phyloP scores from a whole-genome alignment of 2,113 vertebrate species.

The Megaleporinus macrocephalus region DNA sequence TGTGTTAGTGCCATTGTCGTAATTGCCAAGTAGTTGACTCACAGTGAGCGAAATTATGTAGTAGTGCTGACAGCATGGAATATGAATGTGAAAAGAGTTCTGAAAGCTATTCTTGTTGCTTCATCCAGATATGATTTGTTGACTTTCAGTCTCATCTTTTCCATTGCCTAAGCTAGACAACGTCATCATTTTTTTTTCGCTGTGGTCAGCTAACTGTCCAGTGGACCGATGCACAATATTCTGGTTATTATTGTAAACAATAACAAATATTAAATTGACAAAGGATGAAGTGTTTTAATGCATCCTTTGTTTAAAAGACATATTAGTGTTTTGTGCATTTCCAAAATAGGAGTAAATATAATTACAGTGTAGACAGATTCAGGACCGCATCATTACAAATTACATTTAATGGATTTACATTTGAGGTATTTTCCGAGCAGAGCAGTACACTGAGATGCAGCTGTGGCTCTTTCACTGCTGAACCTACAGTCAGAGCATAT shows the following conservation, averaged over 20 bases:
- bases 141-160: neutral
- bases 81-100: neutral
- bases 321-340: no score
- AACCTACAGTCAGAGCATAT: neutral
- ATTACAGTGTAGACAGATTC: neutral
- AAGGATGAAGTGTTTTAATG: no score
- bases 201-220: no score
- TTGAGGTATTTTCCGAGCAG: neutral
- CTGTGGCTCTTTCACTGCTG: neutral
- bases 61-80: neutral
- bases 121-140: neutral
- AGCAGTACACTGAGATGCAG: neutral
- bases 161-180: neutral
- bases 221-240: no score
- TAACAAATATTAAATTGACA: no score
- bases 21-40: slow-evolving; percentile 59
- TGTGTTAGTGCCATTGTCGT: slow-evolving; percentile 62
- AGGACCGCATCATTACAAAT: neutral
- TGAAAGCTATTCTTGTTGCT: neutral
- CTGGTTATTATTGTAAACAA: no score
- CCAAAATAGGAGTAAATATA: no score
- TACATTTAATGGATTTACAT: neutral
- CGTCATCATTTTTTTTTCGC: no score
- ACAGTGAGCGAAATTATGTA: neutral
- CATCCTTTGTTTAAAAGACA: no score